Base-by-base conservation (phyloP, 2,797 vertebrate genomes). In the Leuciscus waleckii region DNA sequence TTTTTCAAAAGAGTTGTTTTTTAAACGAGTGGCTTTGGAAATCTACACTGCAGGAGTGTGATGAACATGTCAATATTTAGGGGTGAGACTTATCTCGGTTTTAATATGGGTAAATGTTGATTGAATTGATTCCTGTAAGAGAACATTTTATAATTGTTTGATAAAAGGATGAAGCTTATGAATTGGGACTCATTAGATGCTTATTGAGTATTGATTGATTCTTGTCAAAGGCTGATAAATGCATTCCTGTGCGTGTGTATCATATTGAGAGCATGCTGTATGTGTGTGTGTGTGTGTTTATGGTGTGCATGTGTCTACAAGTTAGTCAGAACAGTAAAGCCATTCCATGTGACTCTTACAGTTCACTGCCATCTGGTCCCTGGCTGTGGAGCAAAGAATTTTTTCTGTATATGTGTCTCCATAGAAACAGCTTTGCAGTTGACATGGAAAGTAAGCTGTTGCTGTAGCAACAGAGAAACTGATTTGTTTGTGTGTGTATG, bases 381-480 rank as follows among this genome's bases (percentile, higher is more conserved):
- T 94, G 94, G 95, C 96, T 95, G 88, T 91, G 90, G 92, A 93
- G 95, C 90, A 87, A 95, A 94, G 92, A 94, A 93, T 95, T 68
- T 95, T 91, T 95, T 96, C 95, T 97, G 96, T 96, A 94, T 97
- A 95, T 91, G 93, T 89, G 93, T 97, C 94, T 92, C 96, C 94
- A 95, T 97, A 93, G 95, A 94, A 96, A 96, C 93, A 88, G 92
- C 93, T 93, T 94, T 95, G 95, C 95, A 93, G 95, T 96, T 97
- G 95, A 95, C 96, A 95, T 95, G 94, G 95, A 96, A 96, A 96
- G 95, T 95, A 96, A 96, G 95, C 94, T 95, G 96, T 96, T 96
- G 94, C 96, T 95, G 82, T 95, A 94, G 96, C 94, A 96, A 96
- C 95, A 14, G 94, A 95, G 95, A 96, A 95, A 96, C 93, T 93